Evolutionary conservation across 2,888 invertebrate genomes (phyloP).

Genomic region (Bursaphelenchus okinawaensis): DNA sequence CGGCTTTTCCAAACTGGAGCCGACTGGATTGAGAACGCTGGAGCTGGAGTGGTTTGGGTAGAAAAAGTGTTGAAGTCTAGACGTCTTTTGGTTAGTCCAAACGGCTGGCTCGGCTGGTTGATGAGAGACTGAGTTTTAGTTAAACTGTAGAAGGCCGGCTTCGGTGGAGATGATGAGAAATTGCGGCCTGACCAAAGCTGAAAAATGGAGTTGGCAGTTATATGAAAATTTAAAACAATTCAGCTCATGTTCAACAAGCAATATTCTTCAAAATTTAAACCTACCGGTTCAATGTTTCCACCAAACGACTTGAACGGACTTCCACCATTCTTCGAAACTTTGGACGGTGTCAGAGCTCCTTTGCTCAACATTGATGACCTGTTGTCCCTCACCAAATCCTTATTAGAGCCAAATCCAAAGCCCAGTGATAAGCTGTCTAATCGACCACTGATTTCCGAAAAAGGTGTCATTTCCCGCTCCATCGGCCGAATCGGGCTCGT

Average conservation of each 20-base stretch:
- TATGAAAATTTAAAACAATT: no score
- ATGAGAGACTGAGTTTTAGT: background rate
- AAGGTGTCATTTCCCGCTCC: slow-evolving; percentile 2
- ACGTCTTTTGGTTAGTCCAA: background rate
- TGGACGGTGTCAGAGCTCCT: background rate
- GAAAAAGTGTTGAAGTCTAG: background rate
- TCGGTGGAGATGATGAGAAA: background rate
- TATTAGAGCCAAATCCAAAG: background rate
- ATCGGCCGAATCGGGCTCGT: background rate
- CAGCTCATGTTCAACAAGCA: no score
- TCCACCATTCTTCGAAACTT: background rate
- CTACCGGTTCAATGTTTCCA: background rate
- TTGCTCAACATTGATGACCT: background rate
- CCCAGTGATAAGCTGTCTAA: background rate
- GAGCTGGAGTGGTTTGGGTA: background rate
- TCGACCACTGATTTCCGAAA: background rate
- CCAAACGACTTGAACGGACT: background rate
- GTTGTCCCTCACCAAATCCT: background rate
- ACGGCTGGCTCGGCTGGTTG: background rate
- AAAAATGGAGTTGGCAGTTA: no score
- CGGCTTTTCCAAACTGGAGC: background rate
- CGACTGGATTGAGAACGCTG: background rate
- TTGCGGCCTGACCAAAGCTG: background rate
- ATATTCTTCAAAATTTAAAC: no score
- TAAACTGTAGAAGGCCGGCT: background rate